These are phyloP conservation scores for Presbytis comata DNA, from an alignment of 2,797 vertebrate genomes.

Conservation along the genomic window DNA sequence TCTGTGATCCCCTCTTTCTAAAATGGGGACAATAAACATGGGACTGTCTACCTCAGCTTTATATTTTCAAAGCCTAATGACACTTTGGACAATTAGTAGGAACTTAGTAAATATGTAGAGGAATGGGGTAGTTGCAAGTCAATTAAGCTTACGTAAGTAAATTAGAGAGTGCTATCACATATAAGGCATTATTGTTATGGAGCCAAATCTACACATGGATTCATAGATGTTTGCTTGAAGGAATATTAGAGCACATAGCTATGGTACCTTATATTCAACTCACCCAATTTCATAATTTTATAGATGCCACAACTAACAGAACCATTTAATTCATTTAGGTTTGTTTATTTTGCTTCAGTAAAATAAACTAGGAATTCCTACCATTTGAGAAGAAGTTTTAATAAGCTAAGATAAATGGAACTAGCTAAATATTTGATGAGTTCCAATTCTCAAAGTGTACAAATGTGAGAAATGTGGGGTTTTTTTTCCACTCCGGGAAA, in stretches of 20 bases:
- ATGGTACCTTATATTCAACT: background rate
- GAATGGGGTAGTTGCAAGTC: background rate
- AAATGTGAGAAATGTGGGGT: background rate
- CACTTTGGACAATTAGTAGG: background rate
- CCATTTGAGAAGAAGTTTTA: conserved; percentile 8
- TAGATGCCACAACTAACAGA: conserved; percentile 18
- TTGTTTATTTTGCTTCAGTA: conserved; percentile 11
- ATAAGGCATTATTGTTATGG: background rate
- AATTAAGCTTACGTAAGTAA: background rate
- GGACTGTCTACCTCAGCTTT: background rate
- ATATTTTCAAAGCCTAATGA: background rate
- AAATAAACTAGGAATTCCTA: background rate
- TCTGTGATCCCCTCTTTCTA: background rate
- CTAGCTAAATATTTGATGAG: conserved; percentile 35
- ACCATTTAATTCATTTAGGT: conserved; percentile 13
- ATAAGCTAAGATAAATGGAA: conserved; percentile 30
- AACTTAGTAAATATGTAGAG: background rate
- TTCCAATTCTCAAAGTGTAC: background rate
- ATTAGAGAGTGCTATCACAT: background rate
- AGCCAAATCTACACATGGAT: background rate
- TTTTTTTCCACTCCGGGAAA: background rate
- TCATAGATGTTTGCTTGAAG: background rate
- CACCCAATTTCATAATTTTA: conserved; percentile 10
- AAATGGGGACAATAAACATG: background rate
- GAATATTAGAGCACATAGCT: conserved; percentile 1